Percentiles rank a stretch among this genome's conserved stretches.
Evolutionary conservation across 2,888 invertebrate species (phyloP).

Genomic region (Helleia helle): DNA sequence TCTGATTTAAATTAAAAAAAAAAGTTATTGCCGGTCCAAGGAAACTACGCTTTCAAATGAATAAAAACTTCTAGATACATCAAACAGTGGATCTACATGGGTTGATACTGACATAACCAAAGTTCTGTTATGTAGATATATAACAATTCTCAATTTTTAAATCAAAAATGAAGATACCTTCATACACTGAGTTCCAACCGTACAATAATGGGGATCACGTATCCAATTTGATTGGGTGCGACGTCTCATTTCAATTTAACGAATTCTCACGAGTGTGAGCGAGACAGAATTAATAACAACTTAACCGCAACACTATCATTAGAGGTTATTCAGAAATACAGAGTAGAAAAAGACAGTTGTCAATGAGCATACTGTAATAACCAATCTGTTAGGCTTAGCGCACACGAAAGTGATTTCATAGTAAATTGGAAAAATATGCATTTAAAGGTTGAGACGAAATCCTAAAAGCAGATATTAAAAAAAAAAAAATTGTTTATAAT

Average conservation of each 20-base stretch:
- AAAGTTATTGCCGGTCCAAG: too few relatives aligned
- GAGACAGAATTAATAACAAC: constrained; percentile 60
- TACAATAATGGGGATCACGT: constrained; percentile 70
- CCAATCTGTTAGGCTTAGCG: constrained; percentile 12
- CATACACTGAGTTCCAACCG: constrained; percentile 17
- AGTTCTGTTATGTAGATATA: background rate
- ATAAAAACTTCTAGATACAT: too few relatives aligned
- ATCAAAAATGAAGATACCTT: background rate
- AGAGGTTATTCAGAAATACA: constrained; percentile 41
- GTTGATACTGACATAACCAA: background rate
- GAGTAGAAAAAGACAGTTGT: constrained; percentile 22
- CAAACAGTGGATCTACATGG: too few relatives aligned
- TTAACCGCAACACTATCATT: constrained; percentile 67
- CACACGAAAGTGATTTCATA: background rate
- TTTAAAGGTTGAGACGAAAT: too few relatives aligned
- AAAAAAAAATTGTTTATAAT: too few relatives aligned
- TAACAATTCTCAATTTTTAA: constrained; percentile 18
- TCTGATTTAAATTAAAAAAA: too few relatives aligned
- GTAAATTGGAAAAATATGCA: too few relatives aligned
- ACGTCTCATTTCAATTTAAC: constrained; percentile 54
- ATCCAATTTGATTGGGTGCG: constrained; percentile 45
- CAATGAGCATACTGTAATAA: constrained; percentile 19
- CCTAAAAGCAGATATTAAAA: too few relatives aligned
- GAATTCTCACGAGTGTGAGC: constrained; percentile 38
- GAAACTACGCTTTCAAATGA: too few relatives aligned